phyloP scores from a whole-genome alignment of 2,113 vertebrate genomes.

The Otolemur garnettii region DNA sequence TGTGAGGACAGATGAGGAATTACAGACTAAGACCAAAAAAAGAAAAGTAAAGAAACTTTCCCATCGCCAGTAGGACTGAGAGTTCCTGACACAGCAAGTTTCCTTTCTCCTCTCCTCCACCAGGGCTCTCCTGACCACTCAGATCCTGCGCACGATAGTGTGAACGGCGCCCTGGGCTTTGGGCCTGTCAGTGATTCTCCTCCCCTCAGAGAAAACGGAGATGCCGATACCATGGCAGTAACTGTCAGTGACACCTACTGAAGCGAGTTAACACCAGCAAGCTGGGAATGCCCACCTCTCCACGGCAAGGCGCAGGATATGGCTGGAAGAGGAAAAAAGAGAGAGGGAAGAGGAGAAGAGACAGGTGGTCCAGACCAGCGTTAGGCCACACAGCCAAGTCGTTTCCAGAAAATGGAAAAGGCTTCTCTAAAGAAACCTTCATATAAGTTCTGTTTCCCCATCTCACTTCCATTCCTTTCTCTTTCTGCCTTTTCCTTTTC shows the following conservation, averaged over 20 bases:
- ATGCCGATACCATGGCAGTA: neutral
- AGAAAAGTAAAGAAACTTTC: conserved; percentile 28
- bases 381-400: neutral
- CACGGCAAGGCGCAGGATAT: neutral
- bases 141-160: neutral
- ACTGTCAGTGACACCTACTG: neutral
- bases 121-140: neutral
- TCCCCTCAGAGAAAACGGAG: neutral
- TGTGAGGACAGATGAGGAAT: neutral
- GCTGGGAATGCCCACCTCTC: neutral
- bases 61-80: conserved; percentile 53
- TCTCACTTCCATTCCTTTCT: neutral
- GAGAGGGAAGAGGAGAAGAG: neutral
- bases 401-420: neutral
- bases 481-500: neutral
- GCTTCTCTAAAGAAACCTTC: conserved; percentile 35
- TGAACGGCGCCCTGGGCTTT: neutral
- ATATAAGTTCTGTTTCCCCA: neutral
- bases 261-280: neutral
- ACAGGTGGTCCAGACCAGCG: neutral
- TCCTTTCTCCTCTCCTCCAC: conserved; percentile 41
- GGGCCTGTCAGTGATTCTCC: neutral
- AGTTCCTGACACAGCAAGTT: conserved; percentile 62
- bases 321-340: neutral
- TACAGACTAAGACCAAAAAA: neutral